These are phyloP conservation scores for Cuniculus paca DNA, from an alignment of 2,797 vertebrate genomes.

Conservation along the genomic window DNA sequence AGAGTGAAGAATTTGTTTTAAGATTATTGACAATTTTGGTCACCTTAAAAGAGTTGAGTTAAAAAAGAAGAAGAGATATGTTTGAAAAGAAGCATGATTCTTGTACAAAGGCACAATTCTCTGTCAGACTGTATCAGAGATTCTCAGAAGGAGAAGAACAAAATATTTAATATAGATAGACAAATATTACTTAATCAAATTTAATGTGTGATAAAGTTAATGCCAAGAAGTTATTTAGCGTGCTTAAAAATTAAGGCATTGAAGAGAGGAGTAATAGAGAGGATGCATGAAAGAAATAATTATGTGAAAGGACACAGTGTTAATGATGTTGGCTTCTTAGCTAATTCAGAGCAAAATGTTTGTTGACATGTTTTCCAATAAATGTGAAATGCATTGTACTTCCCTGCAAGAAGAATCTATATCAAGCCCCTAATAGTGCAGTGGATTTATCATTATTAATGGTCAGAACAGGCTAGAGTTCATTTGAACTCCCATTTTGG, in stretches of 20 bases:
- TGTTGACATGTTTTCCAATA: not conserved
- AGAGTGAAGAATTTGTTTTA: not conserved
- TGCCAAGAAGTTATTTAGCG: not conserved
- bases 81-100: not conserved
- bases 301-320: not conserved
- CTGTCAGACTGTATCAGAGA: not conserved
- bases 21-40: not conserved
- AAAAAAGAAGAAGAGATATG: not conserved
- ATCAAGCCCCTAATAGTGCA: conserved; percentile 11
- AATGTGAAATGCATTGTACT: conserved; percentile 33
- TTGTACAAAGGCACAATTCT: not conserved
- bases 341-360: conserved; percentile 21
- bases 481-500: conserved; percentile 64
- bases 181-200: conserved; percentile 40
- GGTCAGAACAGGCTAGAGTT: conserved; percentile 54
- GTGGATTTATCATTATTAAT: conserved; percentile 75
- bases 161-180: not conserved
- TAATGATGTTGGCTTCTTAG: not conserved
- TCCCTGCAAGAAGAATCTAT: not conserved
- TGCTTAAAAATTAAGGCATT: conserved; percentile 28
- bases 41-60: not conserved
- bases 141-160: not conserved
- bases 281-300: not conserved
- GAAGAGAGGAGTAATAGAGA: not conserved
- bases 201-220: not conserved